These are phyloP conservation scores for Neodon shergylaensis DNA, from an alignment of 2,113 vertebrate genomes.

Conservation along the genomic window DNA sequence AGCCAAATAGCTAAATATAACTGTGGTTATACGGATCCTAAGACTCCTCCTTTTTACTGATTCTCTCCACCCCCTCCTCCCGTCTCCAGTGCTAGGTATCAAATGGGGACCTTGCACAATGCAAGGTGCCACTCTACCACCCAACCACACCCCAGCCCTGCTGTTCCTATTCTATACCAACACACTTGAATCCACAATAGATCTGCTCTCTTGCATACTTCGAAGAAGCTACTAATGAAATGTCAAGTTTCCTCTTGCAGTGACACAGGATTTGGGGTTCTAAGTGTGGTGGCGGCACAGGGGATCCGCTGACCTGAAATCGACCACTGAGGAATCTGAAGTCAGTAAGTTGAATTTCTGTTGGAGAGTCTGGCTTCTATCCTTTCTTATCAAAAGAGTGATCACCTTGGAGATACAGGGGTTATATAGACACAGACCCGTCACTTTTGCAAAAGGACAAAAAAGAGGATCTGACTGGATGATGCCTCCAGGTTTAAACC, in stretches of 20 bases:
- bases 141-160: background rate
- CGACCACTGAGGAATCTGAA: constrained; percentile 13
- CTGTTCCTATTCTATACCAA: background rate
- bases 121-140: background rate
- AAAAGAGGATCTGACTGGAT: background rate
- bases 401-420: constrained; percentile 29
- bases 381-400: constrained; percentile 52
- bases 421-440: background rate
- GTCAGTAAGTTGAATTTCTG: constrained; percentile 21
- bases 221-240: background rate
- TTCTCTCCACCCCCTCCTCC: background rate
- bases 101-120: background rate
- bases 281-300: background rate
- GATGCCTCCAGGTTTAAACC: constrained; percentile 24
- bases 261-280: background rate
- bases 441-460: constrained; percentile 9
- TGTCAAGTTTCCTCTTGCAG: background rate
- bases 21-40: background rate
- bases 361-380: constrained; percentile 28
- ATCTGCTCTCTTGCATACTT: background rate
- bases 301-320: constrained; percentile 13
- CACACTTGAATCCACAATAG: constrained; percentile 12
- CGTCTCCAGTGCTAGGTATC: background rate
- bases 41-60: background rate
- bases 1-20: background rate